Base-by-base conservation (phyloP, 2,888 invertebrate genomes). In the Choristoneura rosaceana region DNA sequence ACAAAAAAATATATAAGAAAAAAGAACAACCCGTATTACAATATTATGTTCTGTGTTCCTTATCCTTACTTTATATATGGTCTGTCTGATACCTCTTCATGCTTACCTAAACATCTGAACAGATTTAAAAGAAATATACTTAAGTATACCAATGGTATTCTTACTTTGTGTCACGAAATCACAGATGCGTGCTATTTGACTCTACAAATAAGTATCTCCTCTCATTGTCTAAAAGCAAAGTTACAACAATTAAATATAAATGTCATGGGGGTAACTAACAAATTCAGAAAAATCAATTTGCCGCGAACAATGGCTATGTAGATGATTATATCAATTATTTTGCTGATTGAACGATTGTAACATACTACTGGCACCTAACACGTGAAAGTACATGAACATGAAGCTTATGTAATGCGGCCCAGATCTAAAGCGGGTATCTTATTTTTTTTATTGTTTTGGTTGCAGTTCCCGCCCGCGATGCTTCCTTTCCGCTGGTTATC, bases 391-490 rank as follows among this genome's bases (percentile, higher is more conserved):
- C 38, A 14, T 58, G 47, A 7, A 60, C 25, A 25, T 1, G 25
- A 68, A 38, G 15, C 34, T 68, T 68, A 68, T 38, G 50, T 68
- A 68, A 68, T 47, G 45, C 60, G 68, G 55, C 68, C 68, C 60
- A 47, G 50, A 61, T 68, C 68, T 68, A 68, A 47, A 38, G 68
- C 45, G 45, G 38, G 60, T 68, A 60, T 60, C 68, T 60, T 38
- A 43, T 33, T 67, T 25, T 68, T 68, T 68, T 68, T 66, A 50
- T 68, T 61, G 60, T 68, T 68, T 68, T 68, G 47, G 34, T 34
- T 68, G 59, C 34, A 60, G 50, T 60, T 38, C 38, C 34, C 58
- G 45, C 43, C 59, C 59, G 15, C 45, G 45, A 10, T 45, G 59
- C 67, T 67, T 67, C 67, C 67, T 67, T 67, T n/a, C 17, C 38